Evolutionary conservation across 2,797 vertebrate species (phyloP), one percentile per base, ranked within the genome.

Genomic region (Enteromius fasciolatus): DNA sequence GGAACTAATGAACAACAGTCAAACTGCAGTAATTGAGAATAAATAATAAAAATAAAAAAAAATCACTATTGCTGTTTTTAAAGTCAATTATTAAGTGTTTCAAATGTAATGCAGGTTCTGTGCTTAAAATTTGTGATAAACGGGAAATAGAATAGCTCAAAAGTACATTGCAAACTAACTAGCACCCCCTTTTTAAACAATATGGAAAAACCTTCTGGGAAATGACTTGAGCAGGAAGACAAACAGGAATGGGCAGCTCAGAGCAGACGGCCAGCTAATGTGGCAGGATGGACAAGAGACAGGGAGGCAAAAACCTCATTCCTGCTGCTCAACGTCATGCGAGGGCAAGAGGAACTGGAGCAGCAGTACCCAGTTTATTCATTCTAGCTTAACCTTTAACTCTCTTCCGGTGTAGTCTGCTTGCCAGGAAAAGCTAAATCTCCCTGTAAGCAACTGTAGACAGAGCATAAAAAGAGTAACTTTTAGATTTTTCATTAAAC

Each of bases 161-260:
- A 2, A 78, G 15, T 7, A 17, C 66, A 68, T 28, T 72, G 50
- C 18, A 48, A 61, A 25, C 46, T 33, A 64, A 64, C 11, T 20
- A 54, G 46, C 44, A 25, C n/a, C 48, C 28, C 2, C 52, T 31
- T 84, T 76, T 73, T 36, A 12, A 57, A 36, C 44, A 31, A 76
- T 76, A 54, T 75, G 63, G 33, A 76, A 72, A 20, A n/a, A 39
- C 28, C 72, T 78, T 81, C 59, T 69, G 80, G 85, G 83, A 87
- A 84, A 83, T 81, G 48, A 78, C 76, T 78, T 52, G 10, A 33
- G 70, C 82, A 89, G 88, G 86, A 93, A 91, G 89, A 86, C 90
- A 93, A 93, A 94, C 93, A 94, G 91, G 90, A 93, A 92, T 80
- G 72, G 88, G 76, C 85, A 86, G 88, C 87, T 68, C 84, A 50